A percentile compares a stretch with the other conserved stretches of the same genome.
phyloP scores from a whole-genome alignment of 1,140 invertebrate species.

The Zaprionus vittiger region DNA sequence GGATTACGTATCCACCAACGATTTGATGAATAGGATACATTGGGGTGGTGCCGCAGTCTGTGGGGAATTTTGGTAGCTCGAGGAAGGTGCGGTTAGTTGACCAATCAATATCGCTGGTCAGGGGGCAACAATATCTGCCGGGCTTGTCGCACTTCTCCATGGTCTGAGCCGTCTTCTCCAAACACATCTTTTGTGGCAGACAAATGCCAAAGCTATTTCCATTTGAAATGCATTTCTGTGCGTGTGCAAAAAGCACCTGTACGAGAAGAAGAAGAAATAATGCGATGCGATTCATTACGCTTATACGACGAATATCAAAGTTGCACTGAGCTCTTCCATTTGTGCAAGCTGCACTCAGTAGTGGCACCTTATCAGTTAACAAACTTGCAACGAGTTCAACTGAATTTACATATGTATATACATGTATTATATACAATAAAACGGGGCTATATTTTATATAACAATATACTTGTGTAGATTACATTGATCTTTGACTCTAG shows the following conservation, averaged over 20 bases:
- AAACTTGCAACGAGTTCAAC: background rate
- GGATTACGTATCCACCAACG: background rate
- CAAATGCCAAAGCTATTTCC: background rate
- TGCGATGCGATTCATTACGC: background rate
- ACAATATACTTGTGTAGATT: background rate
- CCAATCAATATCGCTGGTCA: background rate
- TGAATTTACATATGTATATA: background rate
- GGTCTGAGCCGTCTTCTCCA: background rate
- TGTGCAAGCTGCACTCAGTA: background rate
- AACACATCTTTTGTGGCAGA: background rate
- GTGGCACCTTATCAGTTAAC: background rate
- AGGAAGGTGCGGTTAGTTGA: background rate
- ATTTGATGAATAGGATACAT: background rate
- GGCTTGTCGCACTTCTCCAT: background rate
- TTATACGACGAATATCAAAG: background rate
- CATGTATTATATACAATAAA: background rate
- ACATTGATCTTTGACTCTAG: too few relatives aligned
- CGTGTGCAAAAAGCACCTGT: background rate
- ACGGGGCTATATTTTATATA: too few relatives aligned
- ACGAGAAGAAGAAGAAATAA: background rate
- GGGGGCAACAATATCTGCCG: background rate
- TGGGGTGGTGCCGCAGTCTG: background rate
- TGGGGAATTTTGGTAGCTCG: background rate
- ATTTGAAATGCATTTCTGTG: background rate
- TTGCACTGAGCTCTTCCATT: background rate